phyloP scores from a whole-genome alignment of 2,888 invertebrate species.

The Nephrocerus scutellatus region DNA sequence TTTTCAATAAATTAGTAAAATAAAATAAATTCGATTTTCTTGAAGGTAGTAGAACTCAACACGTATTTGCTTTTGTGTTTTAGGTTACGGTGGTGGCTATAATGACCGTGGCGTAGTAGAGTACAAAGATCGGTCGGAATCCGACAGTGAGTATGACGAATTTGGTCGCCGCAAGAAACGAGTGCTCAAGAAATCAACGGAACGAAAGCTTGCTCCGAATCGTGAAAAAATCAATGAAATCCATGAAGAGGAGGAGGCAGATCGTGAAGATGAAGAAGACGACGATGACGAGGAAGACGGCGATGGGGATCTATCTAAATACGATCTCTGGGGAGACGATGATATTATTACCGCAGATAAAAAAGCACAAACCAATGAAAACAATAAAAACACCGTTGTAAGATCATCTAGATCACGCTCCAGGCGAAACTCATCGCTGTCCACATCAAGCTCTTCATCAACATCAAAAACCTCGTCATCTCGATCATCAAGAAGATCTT shows the following conservation, averaged over 20 bases:
- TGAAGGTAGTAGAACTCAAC: background rate
- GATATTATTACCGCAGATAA: constrained; percentile 32
- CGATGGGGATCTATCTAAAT: constrained; percentile 67
- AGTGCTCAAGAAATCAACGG: constrained; percentile 27
- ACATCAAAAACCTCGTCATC: constrained; percentile 32
- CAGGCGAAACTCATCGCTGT: constrained; percentile 17
- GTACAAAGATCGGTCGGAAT: constrained; percentile 82
- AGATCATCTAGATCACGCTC: constrained; percentile 22
- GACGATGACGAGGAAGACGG: constrained; percentile 55
- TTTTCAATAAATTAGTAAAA: background rate
- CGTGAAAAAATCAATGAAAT: constrained; percentile 36
- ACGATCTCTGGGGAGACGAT: constrained; percentile 68
- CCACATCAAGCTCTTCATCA: constrained; percentile 21
- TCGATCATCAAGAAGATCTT: constrained; percentile 25
- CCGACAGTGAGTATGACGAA: constrained; percentile 95
- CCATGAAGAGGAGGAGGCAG: constrained; percentile 27
- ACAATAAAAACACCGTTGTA: constrained; percentile 9
- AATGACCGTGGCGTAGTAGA: constrained; percentile 95
- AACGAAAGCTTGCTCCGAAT: constrained; percentile 27
- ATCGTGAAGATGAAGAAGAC: constrained; percentile 45
- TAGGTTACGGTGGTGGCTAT: constrained; percentile 81
- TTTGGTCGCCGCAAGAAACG: constrained; percentile 64
- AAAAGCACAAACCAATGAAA: constrained; percentile 12
- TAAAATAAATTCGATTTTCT: background rate
- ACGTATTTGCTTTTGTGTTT: constrained; percentile 5